Conservation (phyloP, 2,888 invertebrate species). For the Microctonus aethiopoides region DNA sequence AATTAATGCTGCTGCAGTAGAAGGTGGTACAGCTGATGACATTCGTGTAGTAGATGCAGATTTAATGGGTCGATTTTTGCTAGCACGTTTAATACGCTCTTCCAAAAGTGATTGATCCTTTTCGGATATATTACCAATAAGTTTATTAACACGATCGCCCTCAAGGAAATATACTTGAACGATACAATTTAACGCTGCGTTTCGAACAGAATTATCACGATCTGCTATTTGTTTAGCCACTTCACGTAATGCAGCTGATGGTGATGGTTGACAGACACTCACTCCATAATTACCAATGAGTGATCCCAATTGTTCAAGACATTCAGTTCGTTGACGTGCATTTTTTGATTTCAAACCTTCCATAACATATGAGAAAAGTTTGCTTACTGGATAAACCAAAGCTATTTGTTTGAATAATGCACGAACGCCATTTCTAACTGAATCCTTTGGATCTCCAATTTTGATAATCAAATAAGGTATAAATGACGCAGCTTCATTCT, state of each 20-base stretch:
- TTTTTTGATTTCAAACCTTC: conserved; percentile 98
- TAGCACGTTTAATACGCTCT: conserved; percentile 93
- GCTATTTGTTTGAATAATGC: conserved; percentile 86
- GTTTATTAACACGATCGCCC: conserved; percentile 91
- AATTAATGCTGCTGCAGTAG: conserved; percentile 59
- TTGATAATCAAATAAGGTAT: conserved; percentile 95
- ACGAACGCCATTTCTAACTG: conserved; percentile 90
- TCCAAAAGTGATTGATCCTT: conserved; percentile 95
- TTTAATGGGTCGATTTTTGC: conserved; percentile 73
- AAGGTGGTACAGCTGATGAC: conserved; percentile 50
- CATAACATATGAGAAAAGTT: conserved; percentile 90
- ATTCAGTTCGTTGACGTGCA: conserved; percentile 95
- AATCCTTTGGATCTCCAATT: conserved; percentile 97
- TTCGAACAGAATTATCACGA: conserved; percentile 94
- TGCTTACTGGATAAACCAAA: conserved; percentile 87
- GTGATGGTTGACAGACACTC: conserved; percentile 83
- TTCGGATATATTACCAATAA: conserved; percentile 91
- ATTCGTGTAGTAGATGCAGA: conserved; percentile 68
- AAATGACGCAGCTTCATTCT: conserved; percentile 92
- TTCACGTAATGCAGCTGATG: conserved; percentile 84
- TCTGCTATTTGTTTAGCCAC: conserved; percentile 96
- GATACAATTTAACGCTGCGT: conserved; percentile 94
- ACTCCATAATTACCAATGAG: conserved; percentile 89
- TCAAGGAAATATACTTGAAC: conserved; percentile 90
- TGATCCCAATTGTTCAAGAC: conserved; percentile 89